phyloP scores from a whole-genome alignment of 2,797 vertebrate species.

The Mormyrops boulengeri region DNA sequence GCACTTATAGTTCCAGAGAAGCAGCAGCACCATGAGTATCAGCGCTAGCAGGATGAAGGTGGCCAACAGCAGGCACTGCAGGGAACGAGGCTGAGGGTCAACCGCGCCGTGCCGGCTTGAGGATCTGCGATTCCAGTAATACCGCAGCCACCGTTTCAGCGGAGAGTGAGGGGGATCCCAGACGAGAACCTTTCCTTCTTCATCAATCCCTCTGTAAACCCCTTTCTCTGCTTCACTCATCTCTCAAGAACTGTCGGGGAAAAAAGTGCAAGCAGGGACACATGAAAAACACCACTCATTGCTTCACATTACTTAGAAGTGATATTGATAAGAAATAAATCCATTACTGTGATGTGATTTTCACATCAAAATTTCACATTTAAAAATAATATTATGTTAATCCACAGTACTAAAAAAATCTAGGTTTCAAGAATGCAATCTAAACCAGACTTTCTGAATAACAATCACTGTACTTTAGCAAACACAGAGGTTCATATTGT shows the following conservation, averaged over 20 bases:
- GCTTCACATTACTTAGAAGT: not conserved
- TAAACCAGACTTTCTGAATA: not conserved
- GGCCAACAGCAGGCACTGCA: conserved; percentile 33
- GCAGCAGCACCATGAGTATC: conserved; percentile 37
- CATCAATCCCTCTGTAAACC: not conserved
- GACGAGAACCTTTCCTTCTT: not conserved
- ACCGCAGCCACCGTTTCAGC: conserved; percentile 30
- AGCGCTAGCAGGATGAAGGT: conserved; percentile 32
- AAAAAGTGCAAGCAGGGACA: not conserved
- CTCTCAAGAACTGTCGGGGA: not conserved
- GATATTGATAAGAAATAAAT: not conserved
- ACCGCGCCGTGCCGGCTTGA: not conserved
- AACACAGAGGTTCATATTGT: not conserved
- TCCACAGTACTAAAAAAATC: not conserved
- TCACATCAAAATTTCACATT: not conserved
- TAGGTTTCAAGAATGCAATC: not conserved
- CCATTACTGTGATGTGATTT: not conserved
- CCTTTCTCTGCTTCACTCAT: conserved; percentile 2
- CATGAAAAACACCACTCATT: not conserved
- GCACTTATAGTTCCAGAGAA: conserved; percentile 46
- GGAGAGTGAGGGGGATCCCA: conserved; percentile 5
- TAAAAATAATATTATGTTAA: not conserved
- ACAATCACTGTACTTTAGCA: not conserved
- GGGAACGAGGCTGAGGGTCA: conserved; percentile 12
- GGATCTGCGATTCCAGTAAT: not conserved